Evolutionary conservation across 1,140 invertebrate species (phyloP).

Genomic region (Drosophila grimshawi): DNA sequence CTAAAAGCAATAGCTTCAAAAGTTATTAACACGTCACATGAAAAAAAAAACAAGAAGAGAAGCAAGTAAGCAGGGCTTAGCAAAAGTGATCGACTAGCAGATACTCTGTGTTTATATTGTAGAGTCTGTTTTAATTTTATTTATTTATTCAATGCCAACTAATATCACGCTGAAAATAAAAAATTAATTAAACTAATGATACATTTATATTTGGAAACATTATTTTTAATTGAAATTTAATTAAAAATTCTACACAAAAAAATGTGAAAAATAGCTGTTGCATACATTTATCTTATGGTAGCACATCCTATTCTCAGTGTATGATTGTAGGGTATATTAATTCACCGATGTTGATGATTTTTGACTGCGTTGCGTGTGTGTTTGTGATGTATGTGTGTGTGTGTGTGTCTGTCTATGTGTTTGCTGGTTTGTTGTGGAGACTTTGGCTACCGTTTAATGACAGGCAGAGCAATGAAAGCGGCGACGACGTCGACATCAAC

Average conservation of each 20-base stretch:
- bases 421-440: constrained; percentile 15
- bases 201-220: too few relatives aligned
- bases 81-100: neutral
- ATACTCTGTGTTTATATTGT: constrained; percentile 16
- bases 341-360: constrained; percentile 60
- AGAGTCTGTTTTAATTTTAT: too few relatives aligned
- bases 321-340: constrained; percentile 4
- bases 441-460: constrained; percentile 70
- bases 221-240: too few relatives aligned
- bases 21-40: constrained; percentile 73
- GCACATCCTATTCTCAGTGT: constrained; percentile 17
- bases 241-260: too few relatives aligned
- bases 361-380: constrained; percentile 32
- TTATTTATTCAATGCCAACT: too few relatives aligned
- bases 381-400: constrained; percentile 15
- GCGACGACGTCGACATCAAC: too few relatives aligned
- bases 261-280: too few relatives aligned
- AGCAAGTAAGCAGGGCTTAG: neutral
- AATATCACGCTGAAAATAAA: too few relatives aligned
- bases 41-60: constrained; percentile 25
- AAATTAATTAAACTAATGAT: too few relatives aligned
- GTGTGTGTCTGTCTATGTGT: constrained; percentile 16
- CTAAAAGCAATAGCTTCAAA: constrained; percentile 61
- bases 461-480: constrained; percentile 1
- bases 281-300: too few relatives aligned